Conservation (phyloP, 2,888 invertebrate genomes). For the Netelia fuscicornis region DNA sequence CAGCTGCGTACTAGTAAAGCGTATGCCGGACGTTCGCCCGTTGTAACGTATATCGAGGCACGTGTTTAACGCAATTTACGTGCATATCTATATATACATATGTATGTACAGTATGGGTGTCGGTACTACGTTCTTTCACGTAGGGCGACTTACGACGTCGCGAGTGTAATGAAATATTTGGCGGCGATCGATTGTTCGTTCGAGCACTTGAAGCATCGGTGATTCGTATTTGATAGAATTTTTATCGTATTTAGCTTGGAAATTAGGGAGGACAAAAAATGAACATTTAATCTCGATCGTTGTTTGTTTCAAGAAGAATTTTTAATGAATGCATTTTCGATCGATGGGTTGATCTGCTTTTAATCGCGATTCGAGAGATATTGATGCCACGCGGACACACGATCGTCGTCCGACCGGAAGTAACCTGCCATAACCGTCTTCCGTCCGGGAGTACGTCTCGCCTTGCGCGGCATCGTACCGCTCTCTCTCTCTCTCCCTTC, state of each 20-base stretch:
- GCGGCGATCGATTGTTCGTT: conserved; percentile 11
- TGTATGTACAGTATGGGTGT: conserved; percentile 23
- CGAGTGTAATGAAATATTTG: conserved; percentile 52
- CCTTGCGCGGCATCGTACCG: conserved; percentile 65
- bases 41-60: conserved; percentile 47
- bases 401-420: conserved; percentile 80
- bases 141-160: conserved; percentile 44
- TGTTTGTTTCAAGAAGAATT: conserved; percentile 10
- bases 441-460: conserved; percentile 75
- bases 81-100: neutral
- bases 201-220: neutral
- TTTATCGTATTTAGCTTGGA: neutral
- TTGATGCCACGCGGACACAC: conserved; percentile 71
- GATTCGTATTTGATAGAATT: neutral
- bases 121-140: conserved; percentile 64
- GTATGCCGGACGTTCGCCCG: conserved; percentile 34
- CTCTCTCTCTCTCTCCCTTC: conserved; percentile 53
- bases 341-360: conserved; percentile 72
- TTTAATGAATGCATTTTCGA: conserved; percentile 42
- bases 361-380: conserved; percentile 68
- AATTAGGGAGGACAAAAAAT: neutral
- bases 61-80: conserved; percentile 46
- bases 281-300: neutral
- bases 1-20: conserved; percentile 26
- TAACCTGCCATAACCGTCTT: conserved; percentile 79